A percentile compares a stretch with the other conserved stretches of the same genome.
Conservation (phyloP, 2,888 invertebrate species). For the Drosophila anceps region DNA sequence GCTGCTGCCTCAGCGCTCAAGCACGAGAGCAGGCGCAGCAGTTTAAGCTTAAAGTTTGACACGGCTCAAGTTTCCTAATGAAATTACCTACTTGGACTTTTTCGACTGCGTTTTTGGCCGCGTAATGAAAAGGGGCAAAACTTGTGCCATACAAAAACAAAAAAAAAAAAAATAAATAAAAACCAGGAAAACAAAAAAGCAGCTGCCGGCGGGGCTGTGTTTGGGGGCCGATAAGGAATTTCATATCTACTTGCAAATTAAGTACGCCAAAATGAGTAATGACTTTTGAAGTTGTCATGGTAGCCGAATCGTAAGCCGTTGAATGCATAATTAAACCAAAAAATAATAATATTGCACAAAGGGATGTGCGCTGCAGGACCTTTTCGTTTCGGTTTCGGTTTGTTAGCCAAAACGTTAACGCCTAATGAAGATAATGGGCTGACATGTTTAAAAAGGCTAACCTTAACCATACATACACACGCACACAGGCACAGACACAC, state of each 20-base stretch:
- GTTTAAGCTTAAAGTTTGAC: constrained; percentile 81
- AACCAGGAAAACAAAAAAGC: constrained; percentile 5
- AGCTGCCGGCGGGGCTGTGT: constrained; percentile 9
- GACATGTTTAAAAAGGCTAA: constrained; percentile 59
- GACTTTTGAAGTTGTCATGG: constrained; percentile 77
- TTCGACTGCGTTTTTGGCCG: constrained; percentile 43
- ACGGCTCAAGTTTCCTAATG: constrained; percentile 81
- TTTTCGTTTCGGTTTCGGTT: constrained; percentile 26
- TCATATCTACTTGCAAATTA: constrained; percentile 73
- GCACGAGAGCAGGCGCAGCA: constrained; percentile 14
- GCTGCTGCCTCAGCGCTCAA: constrained; percentile 46
- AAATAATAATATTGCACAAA: constrained; percentile 43
- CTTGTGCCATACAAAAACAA: constrained; percentile 41
- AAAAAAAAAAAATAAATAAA: not conserved
- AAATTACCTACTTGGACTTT: constrained; percentile 78
- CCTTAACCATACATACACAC: constrained; percentile 25
- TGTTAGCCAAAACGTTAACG: constrained; percentile 57
- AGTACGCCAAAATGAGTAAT: constrained; percentile 81
- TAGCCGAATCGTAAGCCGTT: constrained; percentile 46
- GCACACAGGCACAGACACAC: not conserved
- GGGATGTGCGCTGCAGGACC: constrained; percentile 25
- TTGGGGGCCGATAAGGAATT: constrained; percentile 62
- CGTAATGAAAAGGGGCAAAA: constrained; percentile 68
- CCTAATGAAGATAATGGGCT: constrained; percentile 80
- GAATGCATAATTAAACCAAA: constrained; percentile 50